phyloP scores from a whole-genome alignment of 2,888 invertebrate genomes.

The Drosophila nr. medialis region DNA sequence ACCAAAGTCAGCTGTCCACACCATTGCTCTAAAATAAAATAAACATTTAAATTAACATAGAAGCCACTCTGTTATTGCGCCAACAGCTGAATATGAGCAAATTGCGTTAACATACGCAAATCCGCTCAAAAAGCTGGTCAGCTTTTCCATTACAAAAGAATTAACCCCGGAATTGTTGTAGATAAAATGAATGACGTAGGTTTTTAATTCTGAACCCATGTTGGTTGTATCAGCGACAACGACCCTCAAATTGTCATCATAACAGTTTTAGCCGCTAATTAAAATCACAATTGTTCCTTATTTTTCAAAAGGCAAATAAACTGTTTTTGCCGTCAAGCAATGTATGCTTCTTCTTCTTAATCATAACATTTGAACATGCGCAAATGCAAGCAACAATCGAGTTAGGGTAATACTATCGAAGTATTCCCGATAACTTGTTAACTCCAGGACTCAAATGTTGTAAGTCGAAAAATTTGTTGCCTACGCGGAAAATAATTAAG shows the following conservation, averaged over 20 bases:
- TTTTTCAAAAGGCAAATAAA: neutral
- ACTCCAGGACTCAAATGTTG: neutral
- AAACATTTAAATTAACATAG: neutral
- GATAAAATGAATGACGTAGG: neutral
- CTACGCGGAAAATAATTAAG: neutral
- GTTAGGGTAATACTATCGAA: constrained; percentile 16
- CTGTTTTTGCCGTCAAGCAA: neutral
- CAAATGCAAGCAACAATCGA: constrained; percentile 3
- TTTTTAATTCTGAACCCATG: neutral
- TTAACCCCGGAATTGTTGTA: neutral
- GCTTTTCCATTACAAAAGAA: too few relatives aligned
- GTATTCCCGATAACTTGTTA: constrained; percentile 20
- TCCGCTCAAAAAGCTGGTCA: neutral
- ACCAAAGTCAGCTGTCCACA: neutral
- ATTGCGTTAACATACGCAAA: constrained; percentile 9
- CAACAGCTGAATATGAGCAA: neutral
- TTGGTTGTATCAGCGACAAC: neutral
- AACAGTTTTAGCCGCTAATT: neutral
- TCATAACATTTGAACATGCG: constrained; percentile 2
- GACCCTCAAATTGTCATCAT: too few relatives aligned
- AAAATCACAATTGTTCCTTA: neutral
- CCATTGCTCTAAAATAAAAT: too few relatives aligned
- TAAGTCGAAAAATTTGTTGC: neutral
- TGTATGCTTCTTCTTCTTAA: neutral
- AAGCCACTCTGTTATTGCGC: neutral